phyloP scores from a whole-genome alignment of 2,113 vertebrate genomes.

The Psittacula cyanocephala region DNA sequence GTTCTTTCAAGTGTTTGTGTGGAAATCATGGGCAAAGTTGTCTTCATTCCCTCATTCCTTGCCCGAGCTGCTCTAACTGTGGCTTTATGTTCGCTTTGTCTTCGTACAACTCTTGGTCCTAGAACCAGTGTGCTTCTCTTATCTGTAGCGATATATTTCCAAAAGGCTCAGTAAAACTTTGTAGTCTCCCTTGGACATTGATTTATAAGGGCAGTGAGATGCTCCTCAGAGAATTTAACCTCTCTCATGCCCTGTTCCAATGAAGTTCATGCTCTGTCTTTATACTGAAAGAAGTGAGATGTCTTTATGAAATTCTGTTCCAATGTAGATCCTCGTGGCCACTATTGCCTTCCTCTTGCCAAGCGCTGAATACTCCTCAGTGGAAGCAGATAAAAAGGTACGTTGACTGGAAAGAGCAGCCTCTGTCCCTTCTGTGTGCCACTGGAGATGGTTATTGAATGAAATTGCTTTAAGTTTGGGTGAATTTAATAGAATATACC shows the following conservation, averaged over 20 bases:
- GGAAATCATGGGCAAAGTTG: accelerated
- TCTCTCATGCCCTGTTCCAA: not conserved
- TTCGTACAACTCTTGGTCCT: not conserved
- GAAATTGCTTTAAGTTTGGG: not conserved
- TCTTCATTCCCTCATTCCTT: not conserved
- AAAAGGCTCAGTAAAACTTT: not conserved
- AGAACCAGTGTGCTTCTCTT: not conserved
- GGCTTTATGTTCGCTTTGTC: not conserved
- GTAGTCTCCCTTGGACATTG: accelerated
- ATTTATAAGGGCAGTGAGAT: not conserved
- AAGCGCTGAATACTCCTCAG: conserved; percentile 89
- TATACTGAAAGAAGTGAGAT: not conserved
- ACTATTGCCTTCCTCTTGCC: conserved; percentile 96
- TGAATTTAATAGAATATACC: not conserved
- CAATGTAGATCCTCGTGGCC: conserved; percentile 92
- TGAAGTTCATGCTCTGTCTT: not conserved
- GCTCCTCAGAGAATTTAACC: not conserved
- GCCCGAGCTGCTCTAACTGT: not conserved
- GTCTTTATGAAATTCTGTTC: not conserved
- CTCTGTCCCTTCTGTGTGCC: not conserved
- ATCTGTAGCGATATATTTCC: not conserved
- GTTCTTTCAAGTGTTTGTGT: not conserved
- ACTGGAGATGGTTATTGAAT: not conserved
- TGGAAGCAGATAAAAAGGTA: conserved; percentile 98
- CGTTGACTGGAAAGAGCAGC: not conserved